phyloP scores from a whole-genome alignment of 2,797 vertebrate genomes.

The Macropodus opercularis region DNA sequence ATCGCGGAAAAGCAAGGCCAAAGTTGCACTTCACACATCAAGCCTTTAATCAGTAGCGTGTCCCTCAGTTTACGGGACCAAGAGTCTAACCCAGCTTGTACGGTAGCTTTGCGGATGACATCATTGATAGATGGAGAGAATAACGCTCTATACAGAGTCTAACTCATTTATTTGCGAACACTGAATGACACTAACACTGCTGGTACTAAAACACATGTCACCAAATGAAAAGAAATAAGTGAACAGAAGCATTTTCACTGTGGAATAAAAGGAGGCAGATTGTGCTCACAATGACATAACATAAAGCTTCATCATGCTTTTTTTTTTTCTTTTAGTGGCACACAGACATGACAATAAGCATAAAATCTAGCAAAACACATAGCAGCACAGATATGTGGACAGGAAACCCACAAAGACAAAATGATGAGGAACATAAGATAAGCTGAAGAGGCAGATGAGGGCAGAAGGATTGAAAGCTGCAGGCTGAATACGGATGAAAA shows the following conservation, averaged over 20 bases:
- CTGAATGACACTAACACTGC: slow-evolving; percentile 3
- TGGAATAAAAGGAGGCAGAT: no score
- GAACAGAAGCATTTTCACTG: slow-evolving; percentile 7
- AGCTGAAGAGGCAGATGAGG: slow-evolving; percentile 44
- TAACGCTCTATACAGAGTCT: slow-evolving; percentile 16
- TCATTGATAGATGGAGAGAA: slow-evolving; percentile 14
- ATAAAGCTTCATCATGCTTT: no score
- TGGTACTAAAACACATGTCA: slow-evolving; percentile 7
- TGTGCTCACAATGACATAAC: no score
- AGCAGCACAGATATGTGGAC: no score
- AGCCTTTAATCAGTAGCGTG: slow-evolving; percentile 39
- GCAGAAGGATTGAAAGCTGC: slow-evolving; percentile 43
- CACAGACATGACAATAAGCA: no score
- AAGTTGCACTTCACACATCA: slow-evolving; percentile 45
- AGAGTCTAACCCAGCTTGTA: slow-evolving; percentile 18
- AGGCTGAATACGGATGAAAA: slow-evolving; percentile 51
- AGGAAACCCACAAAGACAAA: no score
- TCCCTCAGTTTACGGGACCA: slow-evolving; percentile 13
- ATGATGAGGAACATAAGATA: no score
- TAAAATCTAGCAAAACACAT: no score
- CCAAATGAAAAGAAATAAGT: neutral
- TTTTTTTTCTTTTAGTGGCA: no score
- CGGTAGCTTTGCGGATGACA: neutral
- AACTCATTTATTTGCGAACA: slow-evolving; percentile 7
- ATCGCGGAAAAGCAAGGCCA: slow-evolving; percentile 42